phyloP scores from a whole-genome alignment of 2,113 vertebrate genomes.

The Electrona antarctica region DNA sequence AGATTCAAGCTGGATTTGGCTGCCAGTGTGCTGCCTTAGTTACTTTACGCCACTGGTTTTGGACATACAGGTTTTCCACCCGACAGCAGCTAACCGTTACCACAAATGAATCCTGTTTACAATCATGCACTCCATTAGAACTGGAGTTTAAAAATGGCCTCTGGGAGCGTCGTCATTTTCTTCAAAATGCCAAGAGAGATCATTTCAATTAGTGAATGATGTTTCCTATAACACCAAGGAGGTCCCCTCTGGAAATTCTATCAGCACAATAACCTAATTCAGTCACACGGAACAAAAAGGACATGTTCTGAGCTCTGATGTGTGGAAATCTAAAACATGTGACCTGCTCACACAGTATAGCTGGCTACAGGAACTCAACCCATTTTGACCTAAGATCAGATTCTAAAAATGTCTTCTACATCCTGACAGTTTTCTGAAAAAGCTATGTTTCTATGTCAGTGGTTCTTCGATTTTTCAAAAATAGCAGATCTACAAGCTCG shows the following conservation, averaged over 20 bases:
- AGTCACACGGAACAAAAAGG: slow-evolving; percentile 45
- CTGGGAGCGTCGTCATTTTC: slow-evolving; percentile 53
- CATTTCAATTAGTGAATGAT: slow-evolving; percentile 72
- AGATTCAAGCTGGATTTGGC: too few relatives aligned
- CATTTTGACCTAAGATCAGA: too few relatives aligned
- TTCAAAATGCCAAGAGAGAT: slow-evolving; percentile 66
- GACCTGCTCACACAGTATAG: slow-evolving; percentile 18
- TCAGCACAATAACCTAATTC: slow-evolving; percentile 71
- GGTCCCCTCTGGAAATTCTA: slow-evolving; percentile 72
- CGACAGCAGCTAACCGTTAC: not conserved
- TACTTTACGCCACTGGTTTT: too few relatives aligned
- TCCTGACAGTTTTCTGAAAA: too few relatives aligned
- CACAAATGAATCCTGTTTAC: slow-evolving; percentile 52
- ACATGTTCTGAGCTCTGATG: slow-evolving; percentile 7
- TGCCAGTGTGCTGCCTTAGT: too few relatives aligned
- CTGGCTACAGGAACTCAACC: not conserved
- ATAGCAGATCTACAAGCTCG: too few relatives aligned
- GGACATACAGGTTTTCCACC: too few relatives aligned
- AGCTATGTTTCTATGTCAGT: too few relatives aligned
- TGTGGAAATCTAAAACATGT: slow-evolving; percentile 5
- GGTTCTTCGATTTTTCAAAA: too few relatives aligned
- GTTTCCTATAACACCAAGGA: slow-evolving; percentile 54
- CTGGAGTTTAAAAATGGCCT: slow-evolving; percentile 42
- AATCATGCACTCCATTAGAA: slow-evolving; percentile 41
- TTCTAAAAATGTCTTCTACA: too few relatives aligned